phyloP scores from a whole-genome alignment of 2,888 invertebrate species.

The Standfussiana lucernea region DNA sequence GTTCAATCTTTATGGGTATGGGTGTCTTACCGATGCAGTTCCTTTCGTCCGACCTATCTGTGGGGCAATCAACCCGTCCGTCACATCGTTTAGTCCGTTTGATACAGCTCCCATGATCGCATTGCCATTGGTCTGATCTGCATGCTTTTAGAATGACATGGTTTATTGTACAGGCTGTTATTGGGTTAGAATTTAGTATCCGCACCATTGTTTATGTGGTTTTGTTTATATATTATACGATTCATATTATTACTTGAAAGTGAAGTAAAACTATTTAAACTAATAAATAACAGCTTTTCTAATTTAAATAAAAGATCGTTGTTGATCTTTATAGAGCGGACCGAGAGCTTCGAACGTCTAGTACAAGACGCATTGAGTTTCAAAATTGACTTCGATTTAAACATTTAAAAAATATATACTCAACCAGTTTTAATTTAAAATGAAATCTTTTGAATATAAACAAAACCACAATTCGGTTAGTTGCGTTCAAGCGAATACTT shows the following conservation, averaged over 20 bases:
- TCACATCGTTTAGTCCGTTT: slow-evolving; percentile 91
- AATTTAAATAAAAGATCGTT: background rate
- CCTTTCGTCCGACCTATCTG: slow-evolving; percentile 93
- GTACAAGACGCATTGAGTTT: background rate
- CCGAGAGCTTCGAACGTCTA: background rate
- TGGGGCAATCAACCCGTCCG: slow-evolving; percentile 92
- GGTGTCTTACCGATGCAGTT: slow-evolving; percentile 91
- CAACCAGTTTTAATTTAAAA: background rate
- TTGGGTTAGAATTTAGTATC: slow-evolving; percentile 63
- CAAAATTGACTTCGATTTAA: background rate
- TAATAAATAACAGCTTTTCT: background rate
- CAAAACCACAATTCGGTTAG: slow-evolving; percentile 58
- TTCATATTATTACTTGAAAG: background rate
- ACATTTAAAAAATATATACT: background rate
- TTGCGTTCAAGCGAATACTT: slow-evolving; percentile 80
- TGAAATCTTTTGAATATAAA: slow-evolving; percentile 15
- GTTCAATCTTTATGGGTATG: slow-evolving; percentile 31
- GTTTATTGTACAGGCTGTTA: slow-evolving; percentile 58
- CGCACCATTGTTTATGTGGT: slow-evolving; percentile 48
- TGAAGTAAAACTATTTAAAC: background rate
- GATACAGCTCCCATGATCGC: slow-evolving; percentile 93
- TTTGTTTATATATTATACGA: slow-evolving; percentile 49
- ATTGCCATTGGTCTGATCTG: slow-evolving; percentile 93
- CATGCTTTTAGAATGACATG: slow-evolving; percentile 90
- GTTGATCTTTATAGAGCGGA: background rate